Evolutionary conservation across 1,140 invertebrate genomes (phyloP), one percentile per base, ranked within the genome.

Genomic region (Bombus haemorrhoidalis): DNA sequence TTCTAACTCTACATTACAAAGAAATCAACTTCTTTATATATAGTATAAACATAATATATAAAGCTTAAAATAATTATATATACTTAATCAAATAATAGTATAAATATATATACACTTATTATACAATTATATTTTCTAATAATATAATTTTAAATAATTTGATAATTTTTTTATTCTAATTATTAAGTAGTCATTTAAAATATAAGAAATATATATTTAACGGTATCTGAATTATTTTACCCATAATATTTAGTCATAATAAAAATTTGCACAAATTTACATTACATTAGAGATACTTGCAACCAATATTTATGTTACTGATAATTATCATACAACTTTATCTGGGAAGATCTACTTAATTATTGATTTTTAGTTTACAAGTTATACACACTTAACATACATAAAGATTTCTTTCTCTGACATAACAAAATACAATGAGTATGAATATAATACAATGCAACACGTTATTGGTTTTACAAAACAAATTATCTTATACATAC

Each of bases 1-100:
- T 95, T 98, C 98, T 90, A 99, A 95, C 96, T 99, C 98, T 98
- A 92, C 39, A 78, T 74, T 47, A 74, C 15, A 85, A 4, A 82
- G 43, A 80, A n/a, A 78, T 47, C 28, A 75, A 15, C 25, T 78
- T 47, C 0, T n/a, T n/a, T n/a, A n/a, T n/a, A n/a, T n/a, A n/a
- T n/a, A n/a, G 1, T 68, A 64, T 64, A 47, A 74, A 86, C 4
- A 37, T 28, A 1, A 10, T 74, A 74, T 43, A 25, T 22, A 1
- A 28, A 59, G 57, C 8, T 59, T 28, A 81, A 81, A 41, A 32
- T 22, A 79, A 57, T 69, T 39, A 32, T 34, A 41, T 47, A 57
- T 15, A 13, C 75, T n/a, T 34, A 28, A 69, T 37, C 9, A 10
- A 34, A 3, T 34, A 68, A 37, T 68, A 34, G 2, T 68, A 2